Conservation (phyloP, 2,113 vertebrate genomes). For the Alethe castanea region DNA sequence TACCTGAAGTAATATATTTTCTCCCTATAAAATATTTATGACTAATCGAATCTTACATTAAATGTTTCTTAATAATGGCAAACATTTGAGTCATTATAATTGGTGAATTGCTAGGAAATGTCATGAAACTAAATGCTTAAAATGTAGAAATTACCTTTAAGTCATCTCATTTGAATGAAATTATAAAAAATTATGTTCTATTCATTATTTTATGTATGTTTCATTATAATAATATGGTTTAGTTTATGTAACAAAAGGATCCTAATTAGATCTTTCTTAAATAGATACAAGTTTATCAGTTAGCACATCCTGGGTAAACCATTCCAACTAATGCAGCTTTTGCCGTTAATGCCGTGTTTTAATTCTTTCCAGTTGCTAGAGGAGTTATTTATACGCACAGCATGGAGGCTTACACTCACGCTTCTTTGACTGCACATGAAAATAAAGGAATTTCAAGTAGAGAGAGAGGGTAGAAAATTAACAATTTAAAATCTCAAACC, state of each 20-base stretch:
- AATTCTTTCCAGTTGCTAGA: conserved; percentile 42
- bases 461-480: conserved; percentile 42
- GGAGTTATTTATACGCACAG: conserved; percentile 48
- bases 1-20: conserved; percentile 12
- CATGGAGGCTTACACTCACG: conserved; percentile 41
- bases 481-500: conserved; percentile 16
- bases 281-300: conserved; percentile 39
- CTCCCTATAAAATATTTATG: conserved; percentile 42
- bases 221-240: conserved; percentile 22
- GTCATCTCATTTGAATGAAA: conserved; percentile 32
- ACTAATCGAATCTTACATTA: background rate
- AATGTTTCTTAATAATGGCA: conserved; percentile 41
- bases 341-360: background rate
- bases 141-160: conserved; percentile 43
- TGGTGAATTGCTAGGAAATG: conserved; percentile 1
- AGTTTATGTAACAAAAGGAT: conserved; percentile 33
- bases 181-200: conserved; percentile 5
- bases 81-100: background rate
- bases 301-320: conserved; percentile 7
- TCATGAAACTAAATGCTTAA: conserved; percentile 32
- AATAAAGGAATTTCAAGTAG: conserved; percentile 42
- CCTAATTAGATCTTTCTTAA: conserved; percentile 52
- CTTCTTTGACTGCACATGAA: conserved; percentile 51
- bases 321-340: conserved; percentile 44
- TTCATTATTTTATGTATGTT: conserved; percentile 16